Base-by-base conservation (phyloP, 2,797 vertebrate genomes). In the Glyptemys insculpta region DNA sequence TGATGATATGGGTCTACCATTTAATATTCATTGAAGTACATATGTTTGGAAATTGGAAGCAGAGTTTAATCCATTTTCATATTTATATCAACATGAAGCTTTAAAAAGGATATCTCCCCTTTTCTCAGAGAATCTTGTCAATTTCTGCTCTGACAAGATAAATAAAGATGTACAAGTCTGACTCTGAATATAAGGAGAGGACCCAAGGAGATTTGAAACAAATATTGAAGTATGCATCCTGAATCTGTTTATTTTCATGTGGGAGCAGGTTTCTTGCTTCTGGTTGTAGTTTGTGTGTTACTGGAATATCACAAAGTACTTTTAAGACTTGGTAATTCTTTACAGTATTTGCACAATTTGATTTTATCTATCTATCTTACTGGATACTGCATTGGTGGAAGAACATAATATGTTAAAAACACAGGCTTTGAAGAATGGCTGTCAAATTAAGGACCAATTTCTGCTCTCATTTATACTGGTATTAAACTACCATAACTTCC, bases 21-120 rank as follows among this genome's bases (percentile, higher is more conserved):
- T 98, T 98, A 98, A 98, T 98, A 98, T 98, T 99, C 98, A 98
- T 98, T 98, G 98, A 98, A 98, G 97, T 98, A 98, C 98, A 98
- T 96, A 96, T 98, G 98, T 98, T 98, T 97, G 97, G 96, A 98
- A 97, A 98, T 98, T 98, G 98, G 98, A 99, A 98, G 98, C 97
- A 98, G 98, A 97, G 98, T 98, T 98, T 98, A 98, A 98, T 98
- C 98, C 96, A 98, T 99, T 99, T 99, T 99, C 98, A 98, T 99
- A 99, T 98, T 98, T 99, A 99, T 98, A 99, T 99, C 99, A 99
- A 99, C 99, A 99, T 98, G 98, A 98, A 98, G 98, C 98, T 98
- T 98, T 98, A 97, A 97, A 98, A 98, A 96, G 92, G 96, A 83
- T 97, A 95, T 95, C 94, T 97, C 97, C 96, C 93, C n/a, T 97